phyloP scores from a whole-genome alignment of 2,888 invertebrate genomes.

The Branchipolynoe longqiensis region DNA sequence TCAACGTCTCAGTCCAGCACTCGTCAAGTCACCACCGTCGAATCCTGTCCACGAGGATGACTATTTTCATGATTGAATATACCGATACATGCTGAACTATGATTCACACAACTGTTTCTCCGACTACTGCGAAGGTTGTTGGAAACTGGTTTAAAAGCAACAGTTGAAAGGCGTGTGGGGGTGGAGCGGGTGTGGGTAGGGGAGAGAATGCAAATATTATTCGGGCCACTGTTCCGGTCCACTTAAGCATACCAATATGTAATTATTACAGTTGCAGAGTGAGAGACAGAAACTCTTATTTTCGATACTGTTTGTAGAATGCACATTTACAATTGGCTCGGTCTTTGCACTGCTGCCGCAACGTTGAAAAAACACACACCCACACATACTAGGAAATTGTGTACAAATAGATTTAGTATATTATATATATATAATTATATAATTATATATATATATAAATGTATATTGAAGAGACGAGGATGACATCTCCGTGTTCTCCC shows the following conservation, averaged over 20 bases:
- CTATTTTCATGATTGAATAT: slow-evolving; percentile 31
- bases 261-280: slow-evolving; percentile 35
- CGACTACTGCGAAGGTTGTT: background rate
- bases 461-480: slow-evolving; percentile 38
- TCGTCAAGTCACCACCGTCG: no score
- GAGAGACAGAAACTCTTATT: slow-evolving; percentile 43
- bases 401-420: slow-evolving; percentile 35
- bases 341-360: background rate
- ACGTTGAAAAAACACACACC: slow-evolving; percentile 43
- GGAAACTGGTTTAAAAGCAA: slow-evolving; percentile 3
- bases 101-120: background rate
- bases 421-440: slow-evolving; percentile 12
- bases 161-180: no score
- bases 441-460: no score
- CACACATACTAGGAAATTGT: slow-evolving; percentile 48
- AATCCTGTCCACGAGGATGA: slow-evolving; percentile 7
- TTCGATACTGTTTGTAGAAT: slow-evolving; percentile 54
- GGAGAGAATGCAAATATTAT: no score
- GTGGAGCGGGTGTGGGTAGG: background rate
- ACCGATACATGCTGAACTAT: slow-evolving; percentile 8
- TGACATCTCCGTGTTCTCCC: no score
- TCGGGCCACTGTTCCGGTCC: slow-evolving; percentile 1
- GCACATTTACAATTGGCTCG: background rate
- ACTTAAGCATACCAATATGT: slow-evolving; percentile 24
- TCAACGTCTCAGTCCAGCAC: no score